A percentile compares a stretch with the other conserved stretches of the same genome.
Evolutionary conservation across 2,888 invertebrate genomes (phyloP).

Genomic region (Ptychoptera contaminata): DNA sequence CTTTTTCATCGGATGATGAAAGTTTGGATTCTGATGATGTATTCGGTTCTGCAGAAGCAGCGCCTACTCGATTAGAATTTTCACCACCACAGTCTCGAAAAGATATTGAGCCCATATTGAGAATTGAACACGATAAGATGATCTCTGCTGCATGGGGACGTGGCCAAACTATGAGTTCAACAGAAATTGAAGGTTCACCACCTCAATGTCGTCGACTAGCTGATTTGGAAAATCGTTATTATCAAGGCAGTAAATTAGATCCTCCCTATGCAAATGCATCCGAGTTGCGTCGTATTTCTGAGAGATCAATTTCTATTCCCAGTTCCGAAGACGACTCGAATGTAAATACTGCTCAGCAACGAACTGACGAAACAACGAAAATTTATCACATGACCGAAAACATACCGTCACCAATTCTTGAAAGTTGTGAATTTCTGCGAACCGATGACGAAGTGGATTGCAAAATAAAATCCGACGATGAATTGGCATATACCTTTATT

Average conservation of each 20-base stretch:
- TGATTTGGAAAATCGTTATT: constrained; percentile 48
- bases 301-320: constrained; percentile 58
- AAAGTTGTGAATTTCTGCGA: constrained; percentile 42
- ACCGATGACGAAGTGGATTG: constrained; percentile 37
- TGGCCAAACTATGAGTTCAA: constrained; percentile 60
- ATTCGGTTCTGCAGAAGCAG: constrained; percentile 59
- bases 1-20: constrained; percentile 61
- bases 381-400: constrained; percentile 43
- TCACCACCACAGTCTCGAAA: constrained; percentile 61
- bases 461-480: constrained; percentile 37
- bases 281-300: constrained; percentile 53
- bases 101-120: constrained; percentile 57
- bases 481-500: constrained; percentile 33
- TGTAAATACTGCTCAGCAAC: constrained; percentile 35
- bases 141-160: constrained; percentile 50
- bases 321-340: constrained; percentile 60
- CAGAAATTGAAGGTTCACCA: constrained; percentile 61
- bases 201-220: constrained; percentile 52
- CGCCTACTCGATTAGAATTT: constrained; percentile 53
- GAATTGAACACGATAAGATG: constrained; percentile 53
- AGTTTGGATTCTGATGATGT: constrained; percentile 63
- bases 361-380: constrained; percentile 39
- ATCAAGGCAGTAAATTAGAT: constrained; percentile 42
- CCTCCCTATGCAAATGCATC: constrained; percentile 45
- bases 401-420: constrained; percentile 45